Evolutionary conservation across 2,888 invertebrate species (phyloP).

Genomic region (Adelphocoris suturalis): DNA sequence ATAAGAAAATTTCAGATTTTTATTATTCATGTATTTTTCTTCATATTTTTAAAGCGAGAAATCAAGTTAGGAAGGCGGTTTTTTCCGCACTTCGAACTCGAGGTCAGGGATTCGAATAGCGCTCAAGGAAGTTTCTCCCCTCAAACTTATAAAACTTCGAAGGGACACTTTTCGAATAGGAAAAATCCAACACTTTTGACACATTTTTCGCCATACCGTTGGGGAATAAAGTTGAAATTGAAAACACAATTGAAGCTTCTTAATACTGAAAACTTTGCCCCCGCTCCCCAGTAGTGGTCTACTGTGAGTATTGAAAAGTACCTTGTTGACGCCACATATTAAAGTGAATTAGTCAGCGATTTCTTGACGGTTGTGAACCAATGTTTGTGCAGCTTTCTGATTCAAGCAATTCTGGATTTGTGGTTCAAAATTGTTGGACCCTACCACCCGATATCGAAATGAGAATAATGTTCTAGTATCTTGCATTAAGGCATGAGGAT

Average conservation of each 20-base stretch:
- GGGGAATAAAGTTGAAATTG: not conserved
- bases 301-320: too few species aligned
- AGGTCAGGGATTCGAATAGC: not conserved
- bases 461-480: too few species aligned
- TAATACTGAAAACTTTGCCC: too few species aligned
- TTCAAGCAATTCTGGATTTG: too few species aligned
- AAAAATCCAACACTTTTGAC: conserved; percentile 1
- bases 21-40: not conserved
- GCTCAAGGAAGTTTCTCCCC: not conserved
- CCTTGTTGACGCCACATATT: too few species aligned
- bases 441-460: too few species aligned
- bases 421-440: too few species aligned
- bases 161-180: not conserved
- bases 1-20: not conserved
- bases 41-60: not conserved
- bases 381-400: too few species aligned
- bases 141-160: conserved; percentile 9
- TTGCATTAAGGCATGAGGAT: too few species aligned
- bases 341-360: too few species aligned
- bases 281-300: too few species aligned
- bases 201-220: not conserved
- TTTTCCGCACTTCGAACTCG: not conserved
- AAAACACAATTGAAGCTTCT: not conserved
- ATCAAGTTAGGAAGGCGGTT: not conserved
- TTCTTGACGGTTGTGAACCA: too few species aligned